A percentile compares a stretch with the other conserved stretches of the same genome.
Conservation (phyloP, 1,140 invertebrate genomes). For the Nephotettix cincticeps region DNA sequence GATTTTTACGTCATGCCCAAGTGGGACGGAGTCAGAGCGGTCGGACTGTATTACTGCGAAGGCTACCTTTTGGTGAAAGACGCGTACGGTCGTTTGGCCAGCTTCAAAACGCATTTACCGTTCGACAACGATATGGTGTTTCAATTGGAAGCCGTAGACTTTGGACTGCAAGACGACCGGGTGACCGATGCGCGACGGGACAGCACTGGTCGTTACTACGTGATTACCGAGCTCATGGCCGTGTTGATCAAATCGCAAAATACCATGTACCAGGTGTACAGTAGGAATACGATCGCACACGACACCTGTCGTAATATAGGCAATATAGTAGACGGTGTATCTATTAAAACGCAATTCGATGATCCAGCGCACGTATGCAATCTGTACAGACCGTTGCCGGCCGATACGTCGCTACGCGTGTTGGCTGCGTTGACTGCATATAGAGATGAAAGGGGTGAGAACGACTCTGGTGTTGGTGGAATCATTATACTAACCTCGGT, state of each 20-base stretch:
- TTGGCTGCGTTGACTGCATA: too few species aligned
- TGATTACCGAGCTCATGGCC: neutral
- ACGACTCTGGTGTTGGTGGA: too few species aligned
- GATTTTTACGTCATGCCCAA: neutral
- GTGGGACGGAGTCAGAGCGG: neutral
- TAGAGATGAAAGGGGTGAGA: too few species aligned
- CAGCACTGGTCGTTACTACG: neutral
- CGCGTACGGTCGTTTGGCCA: neutral
- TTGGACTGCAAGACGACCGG: neutral
- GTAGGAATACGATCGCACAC: neutral
- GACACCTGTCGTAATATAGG: neutral
- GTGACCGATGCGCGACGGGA: too few species aligned
- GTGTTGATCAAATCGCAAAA: neutral
- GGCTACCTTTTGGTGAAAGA: neutral
- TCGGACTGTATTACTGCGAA: neutral
- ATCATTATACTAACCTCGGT: too few species aligned
- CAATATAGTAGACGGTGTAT: neutral
- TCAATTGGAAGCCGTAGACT: neutral
- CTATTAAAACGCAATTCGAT: too few species aligned
- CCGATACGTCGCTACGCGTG: too few species aligned
- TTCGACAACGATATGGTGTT: slow-evolving; percentile 14
- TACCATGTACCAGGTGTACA: neutral
- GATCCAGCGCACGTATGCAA: too few species aligned
- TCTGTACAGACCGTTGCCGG: too few species aligned
- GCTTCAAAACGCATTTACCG: neutral